Percentiles rank a stretch among this genome's conserved stretches.
Evolutionary conservation across 2,113 vertebrate species (phyloP).

Genomic region (Centropus bengalensis): DNA sequence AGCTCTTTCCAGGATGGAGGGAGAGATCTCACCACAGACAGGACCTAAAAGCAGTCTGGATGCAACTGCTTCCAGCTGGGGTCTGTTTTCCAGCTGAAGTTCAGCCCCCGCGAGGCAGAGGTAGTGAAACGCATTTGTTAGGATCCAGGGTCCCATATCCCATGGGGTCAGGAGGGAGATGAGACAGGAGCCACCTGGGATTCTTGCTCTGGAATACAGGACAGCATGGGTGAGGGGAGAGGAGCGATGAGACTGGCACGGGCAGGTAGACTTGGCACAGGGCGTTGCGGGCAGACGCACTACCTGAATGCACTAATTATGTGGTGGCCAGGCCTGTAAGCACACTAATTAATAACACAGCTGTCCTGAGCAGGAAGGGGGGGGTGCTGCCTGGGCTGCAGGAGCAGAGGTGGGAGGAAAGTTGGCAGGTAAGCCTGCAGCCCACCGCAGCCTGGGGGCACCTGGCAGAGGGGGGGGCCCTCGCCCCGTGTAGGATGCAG

Average conservation of each 20-base stretch:
- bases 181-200: fast-evolving
- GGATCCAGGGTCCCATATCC: fast-evolving
- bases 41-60: background rate
- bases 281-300: fast-evolving
- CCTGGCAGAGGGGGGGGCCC: fast-evolving
- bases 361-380: background rate
- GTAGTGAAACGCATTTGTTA: background rate
- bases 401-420: background rate
- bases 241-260: background rate
- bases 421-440: background rate
- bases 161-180: fast-evolving
- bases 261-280: background rate
- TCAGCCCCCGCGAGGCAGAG: background rate
- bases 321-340: background rate
- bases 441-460: background rate
- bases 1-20: background rate
- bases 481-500: fast-evolving
- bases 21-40: background rate
- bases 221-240: fast-evolving
- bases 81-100: background rate
- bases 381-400: background rate
- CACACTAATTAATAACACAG: background rate
- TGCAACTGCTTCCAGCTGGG: background rate
- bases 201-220: background rate
- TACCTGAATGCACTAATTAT: conserved; percentile 3